A percentile compares a stretch with the other conserved stretches of the same genome.
Evolutionary conservation across 2,888 invertebrate genomes (phyloP).

Genomic region (Coleophora flavipennella): DNA sequence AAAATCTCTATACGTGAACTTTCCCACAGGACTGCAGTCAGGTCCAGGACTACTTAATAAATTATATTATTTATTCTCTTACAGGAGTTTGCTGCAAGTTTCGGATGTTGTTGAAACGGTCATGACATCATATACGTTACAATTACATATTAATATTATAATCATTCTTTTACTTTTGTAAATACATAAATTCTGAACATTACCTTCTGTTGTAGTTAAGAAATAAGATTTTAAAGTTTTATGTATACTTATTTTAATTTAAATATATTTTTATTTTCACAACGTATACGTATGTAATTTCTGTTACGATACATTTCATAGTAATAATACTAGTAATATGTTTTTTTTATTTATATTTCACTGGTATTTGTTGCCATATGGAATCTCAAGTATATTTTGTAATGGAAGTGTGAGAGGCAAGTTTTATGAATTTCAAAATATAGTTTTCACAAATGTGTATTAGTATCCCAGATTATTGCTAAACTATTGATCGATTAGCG

Average conservation of each 20-base stretch:
- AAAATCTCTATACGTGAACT: too few species aligned
- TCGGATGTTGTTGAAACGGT: slow-evolving; percentile 19
- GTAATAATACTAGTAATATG: too few species aligned
- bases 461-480: too few species aligned
- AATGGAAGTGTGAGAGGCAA: slow-evolving; percentile 1
- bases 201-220: neutral
- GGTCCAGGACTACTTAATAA: too few species aligned
- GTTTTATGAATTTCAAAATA: neutral
- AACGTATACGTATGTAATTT: neutral
- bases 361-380: slow-evolving; percentile 16
- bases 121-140: slow-evolving; percentile 25
- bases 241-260: slow-evolving; percentile 6
- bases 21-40: too few species aligned
- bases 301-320: too few species aligned
- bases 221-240: slow-evolving; percentile 2
- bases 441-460: neutral
- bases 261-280: slow-evolving; percentile 22
- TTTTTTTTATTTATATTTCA: slow-evolving; percentile 13
- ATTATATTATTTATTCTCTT: slow-evolving; percentile 12
- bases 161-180: slow-evolving; percentile 39
- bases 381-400: slow-evolving; percentile 27
- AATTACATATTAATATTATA: slow-evolving; percentile 31
- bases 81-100: slow-evolving; percentile 29
- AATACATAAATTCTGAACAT: too few species aligned
- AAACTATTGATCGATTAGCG: too few species aligned